These are phyloP conservation scores for Tolmerus cingulatus DNA, from an alignment of 2,888 invertebrate species.

Conservation along the genomic window DNA sequence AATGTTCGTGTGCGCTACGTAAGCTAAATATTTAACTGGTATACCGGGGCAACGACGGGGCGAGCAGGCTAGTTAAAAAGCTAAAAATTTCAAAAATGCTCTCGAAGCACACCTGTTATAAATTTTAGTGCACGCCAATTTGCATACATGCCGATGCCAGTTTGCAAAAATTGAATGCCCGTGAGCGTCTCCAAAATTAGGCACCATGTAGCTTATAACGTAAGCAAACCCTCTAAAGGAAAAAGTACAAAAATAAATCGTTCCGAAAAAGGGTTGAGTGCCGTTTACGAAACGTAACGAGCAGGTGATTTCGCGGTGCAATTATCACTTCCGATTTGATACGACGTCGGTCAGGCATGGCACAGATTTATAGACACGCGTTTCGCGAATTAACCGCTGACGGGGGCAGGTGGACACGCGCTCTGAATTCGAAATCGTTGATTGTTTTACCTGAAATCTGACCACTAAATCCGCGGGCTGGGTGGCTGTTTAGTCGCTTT, in stretches of 20 bases:
- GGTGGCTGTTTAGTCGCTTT: background rate
- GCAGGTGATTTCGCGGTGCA: background rate
- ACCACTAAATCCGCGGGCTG: background rate
- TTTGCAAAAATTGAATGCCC: background rate
- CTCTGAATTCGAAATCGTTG: background rate
- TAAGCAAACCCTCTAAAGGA: background rate
- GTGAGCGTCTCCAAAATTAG: background rate
- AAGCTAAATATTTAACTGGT: too few relatives aligned
- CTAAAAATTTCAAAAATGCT: too few relatives aligned
- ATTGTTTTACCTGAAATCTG: background rate
- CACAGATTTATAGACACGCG: background rate
- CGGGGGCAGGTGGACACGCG: background rate
- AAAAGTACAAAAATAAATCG: background rate
- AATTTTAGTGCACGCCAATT: background rate
- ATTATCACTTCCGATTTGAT: background rate
- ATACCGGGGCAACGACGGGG: too few relatives aligned
- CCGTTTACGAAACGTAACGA: background rate
- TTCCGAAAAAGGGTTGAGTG: background rate
- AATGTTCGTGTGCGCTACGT: too few relatives aligned
- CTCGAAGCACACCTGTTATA: background rate
- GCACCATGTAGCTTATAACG: background rate
- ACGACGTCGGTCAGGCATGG: background rate
- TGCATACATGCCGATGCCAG: background rate
- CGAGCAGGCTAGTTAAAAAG: too few relatives aligned
- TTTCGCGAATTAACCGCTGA: background rate